phyloP scores from a whole-genome alignment of 2,797 vertebrate species.

The Lagocephalus sceleratus region DNA sequence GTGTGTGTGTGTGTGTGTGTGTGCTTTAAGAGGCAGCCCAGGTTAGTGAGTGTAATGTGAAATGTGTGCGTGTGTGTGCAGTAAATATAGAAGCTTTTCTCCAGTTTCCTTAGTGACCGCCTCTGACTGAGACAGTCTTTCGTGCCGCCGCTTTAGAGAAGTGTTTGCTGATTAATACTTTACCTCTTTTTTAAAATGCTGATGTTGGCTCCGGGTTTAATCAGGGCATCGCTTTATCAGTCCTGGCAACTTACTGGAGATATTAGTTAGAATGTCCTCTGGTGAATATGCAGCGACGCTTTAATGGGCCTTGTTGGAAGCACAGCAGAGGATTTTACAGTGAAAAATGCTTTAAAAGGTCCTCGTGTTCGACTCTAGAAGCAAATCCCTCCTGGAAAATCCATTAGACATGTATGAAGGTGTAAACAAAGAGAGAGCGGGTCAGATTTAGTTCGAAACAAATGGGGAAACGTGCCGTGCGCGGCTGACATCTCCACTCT shows the following conservation, averaged over 20 bases:
- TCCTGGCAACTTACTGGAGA: not conserved
- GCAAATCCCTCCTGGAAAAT: not conserved
- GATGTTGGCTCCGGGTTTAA: conserved; percentile 10
- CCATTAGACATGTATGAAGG: too few relatives aligned
- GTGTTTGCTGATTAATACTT: conserved; percentile 4
- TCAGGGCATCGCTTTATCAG: not conserved
- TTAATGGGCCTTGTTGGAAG: too few relatives aligned
- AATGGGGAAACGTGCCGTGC: not conserved
- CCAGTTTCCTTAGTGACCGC: conserved; percentile 65
- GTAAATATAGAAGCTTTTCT: conserved; percentile 65
- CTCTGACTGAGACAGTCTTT: conserved; percentile 29
- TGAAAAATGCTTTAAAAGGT: not conserved
- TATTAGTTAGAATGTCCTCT: too few relatives aligned
- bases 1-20: conserved; percentile 33
- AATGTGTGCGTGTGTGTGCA: conserved; percentile 13
- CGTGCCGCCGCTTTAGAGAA: conserved; percentile 11
- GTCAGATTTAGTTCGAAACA: too few relatives aligned
- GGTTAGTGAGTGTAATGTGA: conserved; percentile 18
- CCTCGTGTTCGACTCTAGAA: not conserved
- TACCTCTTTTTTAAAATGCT: conserved; percentile 1
- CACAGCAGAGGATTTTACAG: not conserved
- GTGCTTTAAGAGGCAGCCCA: conserved; percentile 14
- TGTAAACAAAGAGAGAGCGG: too few relatives aligned
- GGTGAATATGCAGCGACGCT: too few relatives aligned
- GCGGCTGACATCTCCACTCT: conserved; percentile 9